Evolutionary conservation across 2,888 invertebrate species (phyloP), one percentile per base, ranked within the genome.

Genomic region (Nemotelus nigrinus): DNA sequence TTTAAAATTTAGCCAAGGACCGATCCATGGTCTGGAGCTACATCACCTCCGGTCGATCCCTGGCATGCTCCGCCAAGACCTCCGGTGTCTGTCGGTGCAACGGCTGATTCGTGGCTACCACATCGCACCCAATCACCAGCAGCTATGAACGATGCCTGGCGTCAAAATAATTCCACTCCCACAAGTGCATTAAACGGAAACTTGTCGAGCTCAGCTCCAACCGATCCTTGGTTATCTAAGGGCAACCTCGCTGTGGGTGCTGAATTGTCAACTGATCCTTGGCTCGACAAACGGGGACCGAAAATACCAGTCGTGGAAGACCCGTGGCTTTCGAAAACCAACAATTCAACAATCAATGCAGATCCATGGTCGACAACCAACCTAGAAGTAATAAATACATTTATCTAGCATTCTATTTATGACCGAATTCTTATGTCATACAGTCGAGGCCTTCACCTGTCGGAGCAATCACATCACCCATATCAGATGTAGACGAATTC

Each of bases 401-500:
- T 5, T 25, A 64, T 55, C 53, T 2, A 2, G 41, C 5, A 45
- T 67, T 5, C 10, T 45, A 10, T 82, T 83, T 78, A 84, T 85
- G 58, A 57, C 57, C 10, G 44, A 48, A 50, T 8, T 48, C 50
- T 48, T 41, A 25, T 47, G 10, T 50, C 8, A 50, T 39, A 68
- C 55, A 81, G 81, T 79, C 80, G 58, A 81, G 83, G 63, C 82
- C 83, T 74, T 80, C 81, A 60, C 81, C 82, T 39, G 77, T 80
- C 78, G 80, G 79, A 82, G 83, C 80, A 80, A 82, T 77, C 85
- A 81, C 80, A n/a, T 81, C 81, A 25, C 90, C 92, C 3, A 89
- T 90, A 2, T 90, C 92, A 4, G 95, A 95, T 86, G 89, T 96
- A 85, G 95, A 96, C 86, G 96, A 96, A 85, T 96, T 96, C 87